These are phyloP conservation scores for Montipora capricornis DNA, from an alignment of 64 coral and sea anemone species.

Conservation along the genomic window DNA sequence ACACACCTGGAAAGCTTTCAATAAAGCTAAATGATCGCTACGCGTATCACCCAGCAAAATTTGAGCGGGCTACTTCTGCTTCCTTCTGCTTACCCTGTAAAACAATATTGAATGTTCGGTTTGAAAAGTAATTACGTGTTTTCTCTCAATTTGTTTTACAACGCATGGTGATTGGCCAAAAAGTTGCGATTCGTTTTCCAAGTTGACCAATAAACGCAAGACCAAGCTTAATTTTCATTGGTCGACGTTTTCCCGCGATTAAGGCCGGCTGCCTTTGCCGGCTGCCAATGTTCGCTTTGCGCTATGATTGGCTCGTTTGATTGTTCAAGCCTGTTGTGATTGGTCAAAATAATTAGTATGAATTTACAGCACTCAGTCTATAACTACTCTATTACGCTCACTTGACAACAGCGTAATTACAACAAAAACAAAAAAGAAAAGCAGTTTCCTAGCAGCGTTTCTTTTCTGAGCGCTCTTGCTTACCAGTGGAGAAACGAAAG, in stretches of 20 bases:
- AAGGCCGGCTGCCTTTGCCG: background rate
- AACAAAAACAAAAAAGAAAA: background rate
- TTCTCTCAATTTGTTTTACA: background rate
- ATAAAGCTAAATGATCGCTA: slow-evolving; percentile 67
- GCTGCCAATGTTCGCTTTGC: background rate
- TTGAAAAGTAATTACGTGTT: background rate
- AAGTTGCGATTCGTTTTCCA: too few species aligned
- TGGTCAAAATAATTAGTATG: background rate
- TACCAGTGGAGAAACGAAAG: slow-evolving; percentile 96
- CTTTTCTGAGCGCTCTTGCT: background rate
- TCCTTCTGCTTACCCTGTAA: slow-evolving; percentile 65
- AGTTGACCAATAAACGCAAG: too few species aligned
- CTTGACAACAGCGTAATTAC: too few species aligned
- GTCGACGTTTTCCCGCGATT: too few species aligned
- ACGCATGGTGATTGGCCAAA: background rate
- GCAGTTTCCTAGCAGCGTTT: too few species aligned
- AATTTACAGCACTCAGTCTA: background rate
- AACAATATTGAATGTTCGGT: background rate
- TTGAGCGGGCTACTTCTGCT: slow-evolving; percentile 45
- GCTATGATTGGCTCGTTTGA: background rate
- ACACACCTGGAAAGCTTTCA: slow-evolving; percentile 60
- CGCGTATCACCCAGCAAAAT: slow-evolving; percentile 62
- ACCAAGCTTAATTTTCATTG: too few species aligned
- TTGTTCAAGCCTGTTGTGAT: background rate
- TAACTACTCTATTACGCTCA: too few species aligned